Conservation (phyloP, 2,888 invertebrate species). For the Frankliniella fusca region DNA sequence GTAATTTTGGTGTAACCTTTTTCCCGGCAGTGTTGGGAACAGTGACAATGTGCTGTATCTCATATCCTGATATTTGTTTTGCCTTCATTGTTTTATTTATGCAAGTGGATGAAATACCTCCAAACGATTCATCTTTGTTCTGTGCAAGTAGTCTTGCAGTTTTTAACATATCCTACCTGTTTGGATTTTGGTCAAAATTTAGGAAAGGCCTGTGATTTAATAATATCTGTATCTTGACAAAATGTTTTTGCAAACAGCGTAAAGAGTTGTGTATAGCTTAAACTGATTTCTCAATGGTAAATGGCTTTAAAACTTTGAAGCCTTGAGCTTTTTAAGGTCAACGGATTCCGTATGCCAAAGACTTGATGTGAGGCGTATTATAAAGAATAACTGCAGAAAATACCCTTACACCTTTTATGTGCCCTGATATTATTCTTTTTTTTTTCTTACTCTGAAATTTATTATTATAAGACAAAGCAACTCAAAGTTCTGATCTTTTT, state of each 20-base stretch:
- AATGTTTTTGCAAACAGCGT: too few relatives aligned
- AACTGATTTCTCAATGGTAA: background rate
- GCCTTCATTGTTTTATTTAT: background rate
- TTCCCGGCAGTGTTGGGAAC: background rate
- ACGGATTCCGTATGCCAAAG: conserved; percentile 8
- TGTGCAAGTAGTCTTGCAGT: too few relatives aligned
- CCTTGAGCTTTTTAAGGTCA: background rate
- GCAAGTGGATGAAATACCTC: background rate
- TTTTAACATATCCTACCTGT: too few relatives aligned
- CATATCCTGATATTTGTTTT: too few relatives aligned
- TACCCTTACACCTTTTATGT: too few relatives aligned
- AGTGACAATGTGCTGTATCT: background rate
- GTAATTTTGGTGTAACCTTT: background rate
- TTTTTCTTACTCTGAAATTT: background rate
- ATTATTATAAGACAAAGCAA: background rate
- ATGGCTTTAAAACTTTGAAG: background rate
- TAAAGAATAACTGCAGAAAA: background rate
- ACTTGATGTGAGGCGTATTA: background rate
- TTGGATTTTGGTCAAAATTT: too few relatives aligned
- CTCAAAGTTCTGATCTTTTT: background rate
- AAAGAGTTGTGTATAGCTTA: background rate
- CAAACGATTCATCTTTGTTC: too few relatives aligned
- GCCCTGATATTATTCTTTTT: background rate
- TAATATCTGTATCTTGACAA: too few relatives aligned
- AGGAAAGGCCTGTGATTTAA: too few relatives aligned